These are phyloP conservation scores for Myiozetetes cayanensis DNA, from an alignment of 2,113 vertebrate genomes.

Conservation along the genomic window DNA sequence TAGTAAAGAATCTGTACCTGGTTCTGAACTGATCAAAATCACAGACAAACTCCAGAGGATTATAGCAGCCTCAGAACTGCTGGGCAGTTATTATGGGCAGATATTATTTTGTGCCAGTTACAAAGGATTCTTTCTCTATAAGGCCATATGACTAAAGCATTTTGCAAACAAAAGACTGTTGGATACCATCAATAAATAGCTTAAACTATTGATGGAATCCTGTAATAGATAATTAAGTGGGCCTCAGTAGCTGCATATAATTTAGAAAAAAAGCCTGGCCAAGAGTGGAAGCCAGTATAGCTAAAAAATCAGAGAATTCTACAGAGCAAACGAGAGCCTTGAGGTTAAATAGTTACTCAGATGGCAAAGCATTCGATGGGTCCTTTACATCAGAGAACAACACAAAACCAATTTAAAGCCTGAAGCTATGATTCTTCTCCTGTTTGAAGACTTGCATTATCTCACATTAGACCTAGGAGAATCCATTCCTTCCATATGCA, in stretches of 20 bases:
- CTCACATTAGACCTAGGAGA: neutral
- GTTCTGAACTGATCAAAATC: neutral
- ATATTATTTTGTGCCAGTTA: neutral
- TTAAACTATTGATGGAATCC: neutral
- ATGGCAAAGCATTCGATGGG: neutral
- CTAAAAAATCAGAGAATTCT: neutral
- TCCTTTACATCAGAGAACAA: neutral
- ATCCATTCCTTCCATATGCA: neutral
- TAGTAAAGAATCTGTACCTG: neutral
- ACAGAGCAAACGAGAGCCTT: neutral
- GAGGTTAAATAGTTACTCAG: constrained; percentile 5
- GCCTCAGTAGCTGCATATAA: neutral
- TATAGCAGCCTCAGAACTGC: neutral
- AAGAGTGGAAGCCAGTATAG: neutral
- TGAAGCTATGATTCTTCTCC: neutral
- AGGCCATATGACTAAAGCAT: neutral
- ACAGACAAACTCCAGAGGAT: neutral
- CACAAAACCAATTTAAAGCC: neutral
- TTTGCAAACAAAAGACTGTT: neutral
- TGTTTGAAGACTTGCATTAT: neutral
- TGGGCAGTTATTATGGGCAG: neutral
- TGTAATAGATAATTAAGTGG: neutral
- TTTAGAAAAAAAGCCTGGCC: neutral
- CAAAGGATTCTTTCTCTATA: neutral
- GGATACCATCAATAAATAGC: neutral